These are phyloP conservation scores for Pemphigus obesinymphae DNA, from an alignment of 1,140 invertebrate species.

Conservation along the genomic window DNA sequence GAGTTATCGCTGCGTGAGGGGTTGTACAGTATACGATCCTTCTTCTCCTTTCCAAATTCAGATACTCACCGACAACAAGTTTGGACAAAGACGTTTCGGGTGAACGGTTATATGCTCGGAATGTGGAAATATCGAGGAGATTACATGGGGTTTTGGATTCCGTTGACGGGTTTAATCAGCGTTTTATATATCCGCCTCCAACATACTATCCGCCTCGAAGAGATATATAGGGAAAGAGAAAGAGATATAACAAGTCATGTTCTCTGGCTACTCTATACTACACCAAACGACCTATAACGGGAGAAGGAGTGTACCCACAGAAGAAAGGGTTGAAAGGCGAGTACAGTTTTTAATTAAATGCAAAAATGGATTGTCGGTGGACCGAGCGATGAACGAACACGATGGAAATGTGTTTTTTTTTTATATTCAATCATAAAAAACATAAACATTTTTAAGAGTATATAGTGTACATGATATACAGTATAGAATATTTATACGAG, in stretches of 20 bases:
- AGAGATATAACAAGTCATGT: no score
- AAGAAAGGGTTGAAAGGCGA: background rate
- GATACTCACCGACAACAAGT: background rate
- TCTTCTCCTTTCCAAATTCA: background rate
- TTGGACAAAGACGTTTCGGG: background rate
- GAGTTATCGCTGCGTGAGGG: no score
- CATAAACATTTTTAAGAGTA: no score
- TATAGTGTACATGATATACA: no score
- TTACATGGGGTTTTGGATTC: background rate
- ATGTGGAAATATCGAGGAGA: background rate
- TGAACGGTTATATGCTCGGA: background rate
- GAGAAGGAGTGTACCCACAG: background rate
- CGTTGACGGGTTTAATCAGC: constrained; percentile 16
- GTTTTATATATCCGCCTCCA: background rate
- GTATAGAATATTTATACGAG: background rate
- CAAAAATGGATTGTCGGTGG: background rate
- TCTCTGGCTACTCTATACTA: no score
- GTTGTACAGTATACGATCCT: no score
- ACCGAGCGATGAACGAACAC: background rate
- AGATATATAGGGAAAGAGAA: no score
- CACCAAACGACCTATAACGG: no score
- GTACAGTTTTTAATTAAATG: constrained; percentile 10
- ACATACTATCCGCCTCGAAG: no score
- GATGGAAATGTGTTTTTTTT: background rate
- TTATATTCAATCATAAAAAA: background rate